A percentile compares a stretch with the other conserved stretches of the same genome.
Evolutionary conservation across 2,888 invertebrate species (phyloP).

Genomic region (Eutolmus rufibarbis): DNA sequence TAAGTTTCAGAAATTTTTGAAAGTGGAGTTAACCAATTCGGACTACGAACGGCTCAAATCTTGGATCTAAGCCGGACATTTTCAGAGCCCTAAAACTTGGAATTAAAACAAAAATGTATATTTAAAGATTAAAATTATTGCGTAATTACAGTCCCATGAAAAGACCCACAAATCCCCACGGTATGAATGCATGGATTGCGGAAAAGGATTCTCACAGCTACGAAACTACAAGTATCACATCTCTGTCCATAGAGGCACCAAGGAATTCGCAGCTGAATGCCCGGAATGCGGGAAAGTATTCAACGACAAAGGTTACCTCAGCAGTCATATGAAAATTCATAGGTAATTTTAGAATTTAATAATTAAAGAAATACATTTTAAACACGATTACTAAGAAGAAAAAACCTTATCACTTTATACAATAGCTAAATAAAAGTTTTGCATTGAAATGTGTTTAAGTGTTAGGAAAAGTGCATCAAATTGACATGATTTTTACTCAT

Average conservation of each 20-base stretch:
- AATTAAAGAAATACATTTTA: neutral
- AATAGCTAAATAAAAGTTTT: too few relatives aligned
- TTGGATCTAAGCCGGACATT: too few relatives aligned
- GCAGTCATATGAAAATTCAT: slow-evolving; percentile 87
- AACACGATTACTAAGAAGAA: too few relatives aligned
- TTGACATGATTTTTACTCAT: too few relatives aligned
- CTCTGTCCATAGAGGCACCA: slow-evolving; percentile 82
- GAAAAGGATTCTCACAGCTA: slow-evolving; percentile 82
- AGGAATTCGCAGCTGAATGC: slow-evolving; percentile 76
- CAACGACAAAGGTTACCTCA: slow-evolving; percentile 83
- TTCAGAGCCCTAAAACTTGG: too few relatives aligned
- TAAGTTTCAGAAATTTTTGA: too few relatives aligned
- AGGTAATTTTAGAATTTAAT: slow-evolving; percentile 58
- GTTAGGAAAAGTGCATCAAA: too few relatives aligned
- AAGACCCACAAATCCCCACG: slow-evolving; percentile 62
- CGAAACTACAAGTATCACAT: slow-evolving; percentile 85
- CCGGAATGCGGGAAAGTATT: slow-evolving; percentile 83
- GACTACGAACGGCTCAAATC: too few relatives aligned
- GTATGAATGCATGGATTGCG: slow-evolving; percentile 79
- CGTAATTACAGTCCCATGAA: slow-evolving; percentile 58
- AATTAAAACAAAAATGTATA: neutral
- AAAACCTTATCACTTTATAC: too few relatives aligned
- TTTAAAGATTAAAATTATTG: neutral
- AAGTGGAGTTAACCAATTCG: too few relatives aligned
- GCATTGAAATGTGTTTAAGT: too few relatives aligned